Evolutionary conservation across 2,113 vertebrate genomes (phyloP).

Genomic region (Arizona elegans): DNA sequence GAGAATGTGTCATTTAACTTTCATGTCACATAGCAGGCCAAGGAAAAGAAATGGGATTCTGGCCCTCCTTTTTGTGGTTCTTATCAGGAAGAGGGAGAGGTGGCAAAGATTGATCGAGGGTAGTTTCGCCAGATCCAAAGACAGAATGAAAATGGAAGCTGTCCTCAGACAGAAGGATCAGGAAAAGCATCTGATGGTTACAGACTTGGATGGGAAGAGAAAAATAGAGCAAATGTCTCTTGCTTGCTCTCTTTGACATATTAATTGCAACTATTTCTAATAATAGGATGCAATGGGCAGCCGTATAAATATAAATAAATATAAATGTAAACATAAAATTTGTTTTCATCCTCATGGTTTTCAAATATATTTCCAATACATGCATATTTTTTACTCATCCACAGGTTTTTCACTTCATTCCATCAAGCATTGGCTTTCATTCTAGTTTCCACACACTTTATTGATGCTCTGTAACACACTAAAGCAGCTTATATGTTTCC

Average conservation of each 20-base stretch:
- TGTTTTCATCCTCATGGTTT: not conserved
- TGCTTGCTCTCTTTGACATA: not conserved
- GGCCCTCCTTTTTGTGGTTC: not conserved
- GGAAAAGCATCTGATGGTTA: not conserved
- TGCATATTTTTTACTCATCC: not conserved
- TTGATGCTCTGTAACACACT: not conserved
- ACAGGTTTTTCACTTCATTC: not conserved
- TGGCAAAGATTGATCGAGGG: not conserved
- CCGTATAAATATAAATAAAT: not conserved
- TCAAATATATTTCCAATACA: not conserved
- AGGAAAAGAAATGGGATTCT: not conserved
- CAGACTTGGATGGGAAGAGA: not conserved
- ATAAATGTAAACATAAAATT: not conserved
- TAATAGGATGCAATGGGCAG: not conserved
- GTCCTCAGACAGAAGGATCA: not conserved
- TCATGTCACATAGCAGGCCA: not conserved
- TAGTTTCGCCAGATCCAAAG: not conserved
- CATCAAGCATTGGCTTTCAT: not conserved
- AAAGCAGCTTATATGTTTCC: not conserved
- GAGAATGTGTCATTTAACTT: not conserved
- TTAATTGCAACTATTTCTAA: not conserved
- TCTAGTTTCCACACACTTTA: not conserved
- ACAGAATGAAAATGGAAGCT: not conserved
- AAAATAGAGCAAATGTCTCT: not conserved
- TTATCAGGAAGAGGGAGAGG: not conserved